A percentile compares a stretch with the other conserved stretches of the same genome.
Conservation (phyloP, 2,113 vertebrate species). For the Bujurquina vittata region DNA sequence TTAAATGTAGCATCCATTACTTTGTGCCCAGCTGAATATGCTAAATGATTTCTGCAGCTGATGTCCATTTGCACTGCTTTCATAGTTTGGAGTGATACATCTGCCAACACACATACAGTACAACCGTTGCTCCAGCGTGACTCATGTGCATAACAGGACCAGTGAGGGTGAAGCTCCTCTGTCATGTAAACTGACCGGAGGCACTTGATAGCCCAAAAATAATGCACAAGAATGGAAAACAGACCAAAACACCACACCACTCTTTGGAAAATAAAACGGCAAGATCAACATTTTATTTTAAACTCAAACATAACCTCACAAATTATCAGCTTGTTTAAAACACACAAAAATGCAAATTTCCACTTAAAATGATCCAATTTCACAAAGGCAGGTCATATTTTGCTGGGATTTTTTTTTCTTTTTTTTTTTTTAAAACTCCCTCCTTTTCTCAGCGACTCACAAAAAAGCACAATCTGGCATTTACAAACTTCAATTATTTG, state of each 20-base stretch:
- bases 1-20: neutral
- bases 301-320: constrained; percentile 53
- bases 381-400: constrained; percentile 15
- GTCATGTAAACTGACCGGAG: neutral
- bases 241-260: constrained; percentile 14
- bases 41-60: neutral
- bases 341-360: constrained; percentile 58
- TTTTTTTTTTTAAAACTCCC: neutral
- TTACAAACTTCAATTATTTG: constrained; percentile 22
- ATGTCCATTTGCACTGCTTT: neutral
- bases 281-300: constrained; percentile 70
- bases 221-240: neutral
- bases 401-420: neutral
- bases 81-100: constrained; percentile 20
- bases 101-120: neutral
- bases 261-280: constrained; percentile 40
- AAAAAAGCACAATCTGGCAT: constrained; percentile 30
- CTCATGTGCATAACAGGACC: constrained; percentile 21
- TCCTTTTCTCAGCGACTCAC: neutral
- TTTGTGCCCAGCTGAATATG: neutral
- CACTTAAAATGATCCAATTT: constrained; percentile 38
- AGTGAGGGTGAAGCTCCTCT: constrained; percentile 3
- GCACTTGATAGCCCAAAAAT: neutral
- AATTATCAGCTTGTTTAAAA: constrained; percentile 57
- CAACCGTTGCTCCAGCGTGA: neutral